A percentile compares a stretch with the other conserved stretches of the same genome.
phyloP scores from a whole-genome alignment of 2,113 vertebrate genomes.

The Syngnathus floridae region DNA sequence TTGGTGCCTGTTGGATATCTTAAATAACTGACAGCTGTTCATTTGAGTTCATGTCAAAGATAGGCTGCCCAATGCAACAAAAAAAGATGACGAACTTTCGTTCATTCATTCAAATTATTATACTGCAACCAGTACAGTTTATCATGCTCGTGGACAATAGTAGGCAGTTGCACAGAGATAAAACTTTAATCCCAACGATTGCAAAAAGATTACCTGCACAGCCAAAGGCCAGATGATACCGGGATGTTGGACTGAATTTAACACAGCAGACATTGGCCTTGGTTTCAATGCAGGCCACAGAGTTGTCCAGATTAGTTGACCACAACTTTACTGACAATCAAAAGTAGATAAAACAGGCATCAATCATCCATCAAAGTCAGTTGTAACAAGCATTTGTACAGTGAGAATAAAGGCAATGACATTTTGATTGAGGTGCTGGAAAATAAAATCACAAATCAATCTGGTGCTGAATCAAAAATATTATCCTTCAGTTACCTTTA shows the following conservation, averaged over 20 bases:
- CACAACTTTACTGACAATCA: slow-evolving; percentile 86
- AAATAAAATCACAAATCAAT: neutral
- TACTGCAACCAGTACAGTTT: neutral
- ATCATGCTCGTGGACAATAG: neutral
- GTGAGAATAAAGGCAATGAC: neutral
- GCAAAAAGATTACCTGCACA: slow-evolving; percentile 81
- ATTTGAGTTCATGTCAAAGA: neutral
- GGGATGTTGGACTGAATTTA: slow-evolving; percentile 95
- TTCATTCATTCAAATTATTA: neutral
- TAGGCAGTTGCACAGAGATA: neutral
- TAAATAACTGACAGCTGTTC: neutral
- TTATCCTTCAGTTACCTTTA: slow-evolving; percentile 77
- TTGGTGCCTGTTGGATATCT: neutral
- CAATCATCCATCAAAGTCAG: neutral
- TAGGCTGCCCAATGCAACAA: neutral
- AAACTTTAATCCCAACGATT: neutral
- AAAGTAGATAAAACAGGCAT: neutral
- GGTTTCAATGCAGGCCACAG: slow-evolving; percentile 95
- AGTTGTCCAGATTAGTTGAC: slow-evolving; percentile 98
- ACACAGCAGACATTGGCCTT: slow-evolving; percentile 98
- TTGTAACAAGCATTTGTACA: neutral
- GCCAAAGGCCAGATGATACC: slow-evolving; percentile 96
- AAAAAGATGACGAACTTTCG: no score
- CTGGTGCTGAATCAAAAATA: neutral
- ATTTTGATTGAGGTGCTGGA: neutral